Evolutionary conservation across 2,797 vertebrate genomes (phyloP), one percentile per base, ranked within the genome.

Genomic region (Numenius phaeopus): DNA sequence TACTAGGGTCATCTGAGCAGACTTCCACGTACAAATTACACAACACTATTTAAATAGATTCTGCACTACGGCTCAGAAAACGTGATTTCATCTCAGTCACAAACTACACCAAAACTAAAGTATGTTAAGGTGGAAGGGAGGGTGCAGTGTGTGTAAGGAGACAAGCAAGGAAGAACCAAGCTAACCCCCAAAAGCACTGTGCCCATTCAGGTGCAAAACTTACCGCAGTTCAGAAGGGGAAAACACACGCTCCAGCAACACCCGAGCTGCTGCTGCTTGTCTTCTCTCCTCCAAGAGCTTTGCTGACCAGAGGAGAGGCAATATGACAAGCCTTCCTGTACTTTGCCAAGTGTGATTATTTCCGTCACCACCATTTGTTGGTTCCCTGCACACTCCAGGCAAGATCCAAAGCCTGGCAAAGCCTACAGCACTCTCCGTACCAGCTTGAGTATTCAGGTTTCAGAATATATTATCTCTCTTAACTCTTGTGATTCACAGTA

Each of bases 291-390:
- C 20, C 0, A 0, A 46, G 44, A 67, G 37, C 34, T 88, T 9
- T 65, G 64, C 22, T 76, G 58, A 88, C 14, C 47, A 89, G 46
- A 87, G 39, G 34, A 62, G 15, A 77, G 9, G n/a, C 12, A 71
- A 61, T 8, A 47, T 1, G 0, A 84, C 18, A 47, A 75, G 34
- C 49, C 47, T 61, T 54, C 26, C 42, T 0, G 0, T 40, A 47
- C 30, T 88, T 23, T n/a, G 46, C 24, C 49, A 52, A 72, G 58
- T 1, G 4, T 20, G 24, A 52, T 62, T 34, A 82, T 82, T 30
- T 70, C 62, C n/a, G 15, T 42, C 39, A 12, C 39, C 64, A 67
- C 29, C 30, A 39, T 57, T 86, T 39, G 7, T 11, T 47, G 46
- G 30, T 7, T 52, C 59, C 69, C 42, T 58, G 19, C 18, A 26